Conservation (phyloP, 1,140 invertebrate genomes). For the Homarus americanus region DNA sequence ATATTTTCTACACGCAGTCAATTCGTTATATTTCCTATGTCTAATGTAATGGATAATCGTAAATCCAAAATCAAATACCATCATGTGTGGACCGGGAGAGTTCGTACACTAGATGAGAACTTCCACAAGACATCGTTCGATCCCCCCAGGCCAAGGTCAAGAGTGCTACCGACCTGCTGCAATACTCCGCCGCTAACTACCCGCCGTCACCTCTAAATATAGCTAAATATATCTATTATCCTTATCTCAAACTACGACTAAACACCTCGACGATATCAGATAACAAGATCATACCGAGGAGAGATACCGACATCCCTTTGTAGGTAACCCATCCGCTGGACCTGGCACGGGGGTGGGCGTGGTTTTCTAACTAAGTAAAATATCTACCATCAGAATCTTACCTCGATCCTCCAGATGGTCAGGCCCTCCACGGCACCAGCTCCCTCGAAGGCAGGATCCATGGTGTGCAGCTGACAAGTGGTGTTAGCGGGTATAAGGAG, state of each 20-base stretch:
- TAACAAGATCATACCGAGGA: too few species aligned
- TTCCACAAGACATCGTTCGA: constrained; percentile 1
- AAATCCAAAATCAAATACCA: too few species aligned
- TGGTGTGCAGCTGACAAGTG: constrained; percentile 19
- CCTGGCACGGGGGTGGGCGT: background rate
- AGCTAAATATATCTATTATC: too few species aligned
- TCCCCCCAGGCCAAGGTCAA: constrained; percentile 12
- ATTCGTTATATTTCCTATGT: too few species aligned
- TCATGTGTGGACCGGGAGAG: too few species aligned
- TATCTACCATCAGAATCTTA: background rate
- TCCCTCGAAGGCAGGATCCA: constrained; percentile 64
- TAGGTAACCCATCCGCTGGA: background rate
- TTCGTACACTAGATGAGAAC: too few species aligned
- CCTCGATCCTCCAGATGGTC: constrained; percentile 60
- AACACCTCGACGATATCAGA: background rate
- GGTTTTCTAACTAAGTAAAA: background rate
- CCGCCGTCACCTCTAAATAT: too few species aligned
- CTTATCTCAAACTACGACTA: background rate
- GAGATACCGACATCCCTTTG: background rate
- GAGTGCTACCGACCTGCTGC: constrained; percentile 7
- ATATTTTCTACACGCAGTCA: too few species aligned
- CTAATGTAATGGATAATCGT: too few species aligned
- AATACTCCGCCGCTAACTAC: background rate
- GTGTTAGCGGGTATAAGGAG: background rate
- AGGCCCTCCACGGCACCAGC: constrained; percentile 46